Evolutionary conservation across 2,888 invertebrate species (phyloP).

Genomic region (Metopia argyrocephala): DNA sequence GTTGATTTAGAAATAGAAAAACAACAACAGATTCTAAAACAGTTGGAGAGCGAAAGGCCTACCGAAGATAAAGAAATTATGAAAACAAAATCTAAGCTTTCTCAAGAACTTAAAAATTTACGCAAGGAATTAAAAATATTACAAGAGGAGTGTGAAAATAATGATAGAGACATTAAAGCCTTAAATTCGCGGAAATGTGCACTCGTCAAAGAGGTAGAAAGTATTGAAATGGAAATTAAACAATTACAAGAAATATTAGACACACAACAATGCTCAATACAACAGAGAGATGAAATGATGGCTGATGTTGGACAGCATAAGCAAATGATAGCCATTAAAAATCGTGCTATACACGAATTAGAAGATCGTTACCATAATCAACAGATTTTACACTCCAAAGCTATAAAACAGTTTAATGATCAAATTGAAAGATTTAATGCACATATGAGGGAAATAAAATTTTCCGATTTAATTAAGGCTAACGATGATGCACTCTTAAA

Average conservation of each 20-base stretch:
- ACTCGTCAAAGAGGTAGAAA: slow-evolving; percentile 45
- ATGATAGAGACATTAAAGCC: slow-evolving; percentile 35
- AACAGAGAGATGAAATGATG: slow-evolving; percentile 69
- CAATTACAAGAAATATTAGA: slow-evolving; percentile 64
- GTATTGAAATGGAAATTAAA: slow-evolving; percentile 62
- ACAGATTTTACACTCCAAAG: slow-evolving; percentile 70
- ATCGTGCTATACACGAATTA: slow-evolving; percentile 68
- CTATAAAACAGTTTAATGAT: slow-evolving; percentile 71
- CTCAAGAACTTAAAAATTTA: slow-evolving; percentile 65
- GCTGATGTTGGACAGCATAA: slow-evolving; percentile 67
- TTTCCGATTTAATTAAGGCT: slow-evolving; percentile 61
- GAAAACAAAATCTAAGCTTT: slow-evolving; percentile 57
- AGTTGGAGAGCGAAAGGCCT: slow-evolving; percentile 63
- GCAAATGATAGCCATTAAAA: slow-evolving; percentile 68
- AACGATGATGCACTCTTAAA: slow-evolving; percentile 53
- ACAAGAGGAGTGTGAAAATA: slow-evolving; percentile 31
- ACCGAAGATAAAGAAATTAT: slow-evolving; percentile 66
- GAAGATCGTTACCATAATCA: slow-evolving; percentile 69
- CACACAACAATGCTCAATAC: slow-evolving; percentile 65
- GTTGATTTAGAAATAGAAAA: slow-evolving; percentile 67
- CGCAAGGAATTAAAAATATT: slow-evolving; percentile 25
- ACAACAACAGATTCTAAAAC: slow-evolving; percentile 60
- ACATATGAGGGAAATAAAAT: slow-evolving; percentile 67
- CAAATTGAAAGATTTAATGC: slow-evolving; percentile 68
- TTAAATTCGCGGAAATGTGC: slow-evolving; percentile 14